A percentile compares a stretch with the other conserved stretches of the same genome.
phyloP scores from a whole-genome alignment of 1,140 invertebrate species.

The Cardiocondyla obscurior region DNA sequence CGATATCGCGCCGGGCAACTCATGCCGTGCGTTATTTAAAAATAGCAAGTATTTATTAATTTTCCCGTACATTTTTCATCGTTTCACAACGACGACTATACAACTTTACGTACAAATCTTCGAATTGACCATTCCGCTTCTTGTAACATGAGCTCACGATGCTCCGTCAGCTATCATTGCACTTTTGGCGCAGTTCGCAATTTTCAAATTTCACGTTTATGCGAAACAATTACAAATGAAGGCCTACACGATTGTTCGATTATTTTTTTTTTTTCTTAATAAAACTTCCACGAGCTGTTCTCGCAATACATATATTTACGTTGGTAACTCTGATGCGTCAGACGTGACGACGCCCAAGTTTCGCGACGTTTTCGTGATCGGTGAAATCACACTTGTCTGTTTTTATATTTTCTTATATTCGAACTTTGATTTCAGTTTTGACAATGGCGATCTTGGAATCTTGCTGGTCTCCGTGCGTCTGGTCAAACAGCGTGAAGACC shows the following conservation, averaged over 20 bases:
- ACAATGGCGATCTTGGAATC: conserved; percentile 90
- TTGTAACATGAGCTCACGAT: conserved; percentile 19
- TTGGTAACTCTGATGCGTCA: conserved; percentile 57
- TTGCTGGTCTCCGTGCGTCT: conserved; percentile 94
- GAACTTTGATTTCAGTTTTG: conserved; percentile 53
- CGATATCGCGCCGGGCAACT: not conserved
- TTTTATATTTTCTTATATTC: conserved; percentile 16
- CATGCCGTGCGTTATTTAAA: not conserved
- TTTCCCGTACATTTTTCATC: not conserved
- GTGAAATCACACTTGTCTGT: not conserved
- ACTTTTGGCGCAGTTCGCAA: too few species aligned
- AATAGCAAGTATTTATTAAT: not conserved
- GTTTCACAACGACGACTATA: not conserved
- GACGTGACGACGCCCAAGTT: conserved; percentile 60
- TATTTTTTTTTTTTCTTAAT: not conserved
- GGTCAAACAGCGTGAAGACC: conserved; percentile 90
- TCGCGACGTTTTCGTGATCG: conserved; percentile 22
- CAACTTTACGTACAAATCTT: not conserved
- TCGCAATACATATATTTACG: not conserved
- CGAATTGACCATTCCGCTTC: not conserved
- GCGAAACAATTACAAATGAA: not conserved
- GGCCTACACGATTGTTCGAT: not conserved
- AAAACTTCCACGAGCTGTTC: not conserved
- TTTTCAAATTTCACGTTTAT: not conserved
- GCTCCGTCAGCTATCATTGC: not conserved